Base-by-base conservation (phyloP, 2,797 vertebrate genomes). In the Limosa lapponica region DNA sequence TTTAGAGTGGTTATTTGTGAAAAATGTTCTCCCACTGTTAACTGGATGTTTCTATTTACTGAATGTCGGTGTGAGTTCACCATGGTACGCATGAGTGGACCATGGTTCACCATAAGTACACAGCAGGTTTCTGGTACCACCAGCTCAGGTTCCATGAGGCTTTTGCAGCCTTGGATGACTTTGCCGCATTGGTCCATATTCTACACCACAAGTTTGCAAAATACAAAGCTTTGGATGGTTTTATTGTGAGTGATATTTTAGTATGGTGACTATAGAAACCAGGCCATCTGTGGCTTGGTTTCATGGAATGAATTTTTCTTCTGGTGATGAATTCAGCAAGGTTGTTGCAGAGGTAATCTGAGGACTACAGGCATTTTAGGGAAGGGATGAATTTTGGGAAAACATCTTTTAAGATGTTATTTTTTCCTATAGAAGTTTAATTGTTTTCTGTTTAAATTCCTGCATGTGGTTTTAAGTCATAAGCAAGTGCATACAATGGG, bases 1-100 rank as follows among this genome's bases (percentile, higher is more conserved):
- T 71, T 93, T 79, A 90, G 51, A 89, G 51, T 20, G 28, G 70
- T 90, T 93, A 82, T 55, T 87, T 52, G 62, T 73, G 66, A 92
- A 87, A 96, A 93, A 93, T 27, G 46, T 66, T 95, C 62, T 87
- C 36, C 54, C 39, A 28, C 22, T 41, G 6, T 61, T 69, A 75
- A 71, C 46, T 69, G 88, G 34, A 39, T 91, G 8, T 30, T 84
- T 93, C 73, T 58, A 22, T 69, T 88, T 72, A 61, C 49, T 61
- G 62, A 82, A 28, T 16, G 55, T 43, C 54, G 7, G 22, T 37
- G 51, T 24, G 54, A 95, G 54, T 28, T 91, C 62, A 39, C 62
- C 39, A 14, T 0, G 10, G 34, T 39, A 30, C 11, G 7, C 51
- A 32, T 54, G 28, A 54, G 51, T 32, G 30, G 28, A 54, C 28